phyloP scores from a whole-genome alignment of 2,888 invertebrate genomes.

The Bimastos eiseni region DNA sequence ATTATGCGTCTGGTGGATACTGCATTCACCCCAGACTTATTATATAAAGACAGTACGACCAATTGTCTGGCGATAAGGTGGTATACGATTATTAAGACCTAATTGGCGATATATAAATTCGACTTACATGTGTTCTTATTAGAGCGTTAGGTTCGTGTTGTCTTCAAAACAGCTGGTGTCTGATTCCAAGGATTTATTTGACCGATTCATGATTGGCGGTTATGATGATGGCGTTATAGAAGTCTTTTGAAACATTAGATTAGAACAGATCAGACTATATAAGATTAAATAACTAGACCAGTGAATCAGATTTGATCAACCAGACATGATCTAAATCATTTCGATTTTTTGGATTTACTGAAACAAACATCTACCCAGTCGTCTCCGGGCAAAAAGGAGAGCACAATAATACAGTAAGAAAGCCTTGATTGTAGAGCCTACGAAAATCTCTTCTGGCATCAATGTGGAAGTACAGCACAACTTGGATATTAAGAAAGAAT shows the following conservation, averaged over 20 bases:
- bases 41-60: not conserved
- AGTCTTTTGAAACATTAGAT: not conserved
- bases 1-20: not conserved
- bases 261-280: not conserved
- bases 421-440: too few species aligned
- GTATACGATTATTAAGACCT: not conserved
- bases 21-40: not conserved
- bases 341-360: not conserved
- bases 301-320: not conserved
- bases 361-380: too few species aligned
- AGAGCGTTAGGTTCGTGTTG: not conserved
- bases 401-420: too few species aligned
- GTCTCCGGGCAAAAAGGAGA: too few species aligned
- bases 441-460: not conserved
- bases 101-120: not conserved
- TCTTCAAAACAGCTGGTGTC: not conserved
- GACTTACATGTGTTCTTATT: not conserved
- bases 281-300: not conserved
- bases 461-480: not conserved
- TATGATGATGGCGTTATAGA: not conserved
- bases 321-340: not conserved
- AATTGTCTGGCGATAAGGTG: not conserved
- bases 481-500: conserved; percentile 3
- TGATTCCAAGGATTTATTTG: not conserved
- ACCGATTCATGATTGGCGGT: not conserved